Percentiles rank a stretch among this genome's conserved stretches.
These are phyloP conservation scores for Limnephilus lunatus DNA, from an alignment of 2,888 invertebrate species.

Conservation along the genomic window DNA sequence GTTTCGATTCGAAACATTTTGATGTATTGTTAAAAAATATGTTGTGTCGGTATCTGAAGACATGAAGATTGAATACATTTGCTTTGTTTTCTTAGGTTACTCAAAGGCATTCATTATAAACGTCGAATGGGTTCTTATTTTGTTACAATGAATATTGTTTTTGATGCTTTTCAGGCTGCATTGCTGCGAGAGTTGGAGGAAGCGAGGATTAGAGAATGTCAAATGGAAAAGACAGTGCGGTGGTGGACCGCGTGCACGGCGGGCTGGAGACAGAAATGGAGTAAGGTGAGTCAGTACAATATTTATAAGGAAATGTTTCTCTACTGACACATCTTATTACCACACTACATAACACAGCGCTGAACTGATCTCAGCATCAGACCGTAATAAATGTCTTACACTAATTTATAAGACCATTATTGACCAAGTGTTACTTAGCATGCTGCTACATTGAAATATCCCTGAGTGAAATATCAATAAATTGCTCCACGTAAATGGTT, in stretches of 20 bases:
- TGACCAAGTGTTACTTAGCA: not conserved
- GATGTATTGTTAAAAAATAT: not conserved
- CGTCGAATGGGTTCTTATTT: not conserved
- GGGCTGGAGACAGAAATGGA: constrained; percentile 97
- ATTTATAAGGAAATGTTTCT: not conserved
- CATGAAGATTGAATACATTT: not conserved
- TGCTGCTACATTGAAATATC: not conserved
- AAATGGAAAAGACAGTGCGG: constrained; percentile 99
- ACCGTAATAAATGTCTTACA: not conserved
- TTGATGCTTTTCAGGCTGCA: constrained; percentile 32
- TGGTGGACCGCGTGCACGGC: constrained; percentile 99
- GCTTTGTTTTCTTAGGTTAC: not conserved
- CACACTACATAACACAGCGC: not conserved
- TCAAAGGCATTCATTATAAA: not conserved
- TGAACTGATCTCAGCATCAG: not conserved
- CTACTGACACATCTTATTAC: too few relatives aligned
- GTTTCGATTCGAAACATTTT: not conserved
- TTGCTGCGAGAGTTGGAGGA: constrained; percentile 90
- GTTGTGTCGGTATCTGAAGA: not conserved
- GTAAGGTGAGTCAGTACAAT: constrained; percentile 78
- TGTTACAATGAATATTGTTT: not conserved
- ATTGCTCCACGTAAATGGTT: not conserved
- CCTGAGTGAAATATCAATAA: not conserved
- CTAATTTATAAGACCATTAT: not conserved
- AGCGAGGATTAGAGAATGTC: constrained; percentile 93